These are phyloP conservation scores for Mastacembelus armatus DNA, from an alignment of 2,797 vertebrate species.

Conservation along the genomic window DNA sequence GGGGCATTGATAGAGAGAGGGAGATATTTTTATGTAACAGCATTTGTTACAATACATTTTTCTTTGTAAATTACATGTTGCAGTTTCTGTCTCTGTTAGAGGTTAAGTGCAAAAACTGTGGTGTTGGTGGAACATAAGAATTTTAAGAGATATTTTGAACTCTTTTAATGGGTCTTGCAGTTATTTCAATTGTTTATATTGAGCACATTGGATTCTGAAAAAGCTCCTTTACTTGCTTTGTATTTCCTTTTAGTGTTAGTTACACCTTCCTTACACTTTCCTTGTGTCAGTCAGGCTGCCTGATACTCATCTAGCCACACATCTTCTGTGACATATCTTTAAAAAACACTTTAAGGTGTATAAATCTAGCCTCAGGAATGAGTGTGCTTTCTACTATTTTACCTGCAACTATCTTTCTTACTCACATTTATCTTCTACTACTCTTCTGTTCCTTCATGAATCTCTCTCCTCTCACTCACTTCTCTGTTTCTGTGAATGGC, in stretches of 20 bases:
- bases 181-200: background rate
- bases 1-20: conserved; percentile 19
- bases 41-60: too few relatives aligned
- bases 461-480: conserved; percentile 3
- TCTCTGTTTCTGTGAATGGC: conserved; percentile 14
- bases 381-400: conserved; percentile 16
- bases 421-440: background rate
- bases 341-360: conserved; percentile 27
- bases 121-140: background rate
- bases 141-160: background rate
- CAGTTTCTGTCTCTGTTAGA: too few relatives aligned
- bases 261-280: background rate
- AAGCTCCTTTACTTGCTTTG: background rate
- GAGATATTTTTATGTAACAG: background rate
- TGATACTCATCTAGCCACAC: conserved; percentile 33
- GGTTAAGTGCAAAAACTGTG: too few relatives aligned
- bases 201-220: background rate
- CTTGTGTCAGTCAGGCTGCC: background rate
- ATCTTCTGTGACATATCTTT: conserved; percentile 35
- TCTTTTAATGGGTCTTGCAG: too few relatives aligned
- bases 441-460: background rate
- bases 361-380: conserved; percentile 19
- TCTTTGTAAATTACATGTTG: too few relatives aligned
- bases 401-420: background rate
- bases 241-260: background rate